Percentiles rank a stretch among this genome's conserved stretches.
phyloP scores from a whole-genome alignment of 1,140 invertebrate genomes.

The Aphelenchoides fujianensis region DNA sequence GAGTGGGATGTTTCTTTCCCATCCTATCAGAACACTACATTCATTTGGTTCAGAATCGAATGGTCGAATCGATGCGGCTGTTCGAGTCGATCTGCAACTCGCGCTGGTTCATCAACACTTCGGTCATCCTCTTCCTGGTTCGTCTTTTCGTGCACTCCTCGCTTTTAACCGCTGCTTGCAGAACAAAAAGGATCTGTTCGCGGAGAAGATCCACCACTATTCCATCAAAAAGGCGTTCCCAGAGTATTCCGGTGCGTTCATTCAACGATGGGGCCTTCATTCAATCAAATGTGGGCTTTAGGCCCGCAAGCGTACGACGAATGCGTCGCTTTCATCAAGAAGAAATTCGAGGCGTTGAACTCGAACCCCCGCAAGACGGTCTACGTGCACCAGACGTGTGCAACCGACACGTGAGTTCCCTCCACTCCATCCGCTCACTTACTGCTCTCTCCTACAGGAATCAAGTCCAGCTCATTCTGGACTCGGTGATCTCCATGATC shows the following conservation, averaged over 20 bases:
- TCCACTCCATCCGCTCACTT: not conserved
- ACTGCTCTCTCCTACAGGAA: not conserved
- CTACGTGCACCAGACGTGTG: constrained; percentile 65
- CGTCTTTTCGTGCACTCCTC: constrained; percentile 42
- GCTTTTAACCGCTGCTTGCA: constrained; percentile 33
- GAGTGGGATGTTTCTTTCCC: too few relatives aligned
- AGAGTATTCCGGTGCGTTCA: constrained; percentile 62
- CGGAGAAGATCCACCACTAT: constrained; percentile 66
- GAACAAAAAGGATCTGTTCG: constrained; percentile 65
- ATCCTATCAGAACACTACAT: too few relatives aligned
- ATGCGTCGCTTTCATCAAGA: constrained; percentile 78
- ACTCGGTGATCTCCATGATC: constrained; percentile 55
- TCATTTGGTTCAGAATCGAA: constrained; percentile 65
- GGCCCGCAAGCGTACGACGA: constrained; percentile 80
- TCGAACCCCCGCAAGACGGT: constrained; percentile 63
- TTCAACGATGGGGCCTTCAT: too few relatives aligned
- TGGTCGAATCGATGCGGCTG: constrained; percentile 67
- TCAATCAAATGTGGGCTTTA: too few relatives aligned
- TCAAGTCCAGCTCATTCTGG: constrained; percentile 44
- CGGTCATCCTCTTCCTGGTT: constrained; percentile 66
- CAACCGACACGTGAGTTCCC: constrained; percentile 4
- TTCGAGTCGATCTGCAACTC: constrained; percentile 67
- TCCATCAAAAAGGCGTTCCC: constrained; percentile 65
- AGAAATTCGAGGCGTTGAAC: constrained; percentile 82
- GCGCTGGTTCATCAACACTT: constrained; percentile 66